Conservation (phyloP, 2,797 vertebrate genomes). For the Clarias platycephalus region DNA sequence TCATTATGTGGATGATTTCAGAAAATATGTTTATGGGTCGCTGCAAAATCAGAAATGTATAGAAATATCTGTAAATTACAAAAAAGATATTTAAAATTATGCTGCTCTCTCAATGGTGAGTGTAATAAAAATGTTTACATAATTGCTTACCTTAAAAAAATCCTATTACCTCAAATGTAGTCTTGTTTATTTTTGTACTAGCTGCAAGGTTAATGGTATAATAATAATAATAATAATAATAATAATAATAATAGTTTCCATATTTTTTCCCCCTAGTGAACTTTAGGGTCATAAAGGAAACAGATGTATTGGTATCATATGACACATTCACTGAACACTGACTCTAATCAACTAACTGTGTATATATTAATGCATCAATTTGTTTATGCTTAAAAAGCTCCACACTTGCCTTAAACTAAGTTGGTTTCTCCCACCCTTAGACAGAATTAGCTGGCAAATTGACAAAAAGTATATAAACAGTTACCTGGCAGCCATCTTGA, state of each 20-base stretch:
- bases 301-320: neutral
- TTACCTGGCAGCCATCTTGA: neutral
- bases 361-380: neutral
- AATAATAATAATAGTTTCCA: no score
- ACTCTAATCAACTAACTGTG: neutral
- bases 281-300: neutral
- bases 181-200: neutral
- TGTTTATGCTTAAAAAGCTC: neutral
- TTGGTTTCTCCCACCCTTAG: neutral
- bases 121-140: neutral
- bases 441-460: neutral
- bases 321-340: neutral
- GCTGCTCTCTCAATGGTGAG: neutral
- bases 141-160: neutral
- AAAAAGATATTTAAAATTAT: neutral
- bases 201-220: neutral
- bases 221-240: neutral
- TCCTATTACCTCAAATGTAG: neutral
- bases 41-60: neutral
- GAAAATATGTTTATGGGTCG: no score
- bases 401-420: neutral
- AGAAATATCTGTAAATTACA: neutral
- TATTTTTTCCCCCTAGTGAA: neutral
- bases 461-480: neutral
- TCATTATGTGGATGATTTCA: neutral